These are phyloP conservation scores for Papilio glaucus DNA, from an alignment of 1,140 invertebrate genomes.

Conservation along the genomic window DNA sequence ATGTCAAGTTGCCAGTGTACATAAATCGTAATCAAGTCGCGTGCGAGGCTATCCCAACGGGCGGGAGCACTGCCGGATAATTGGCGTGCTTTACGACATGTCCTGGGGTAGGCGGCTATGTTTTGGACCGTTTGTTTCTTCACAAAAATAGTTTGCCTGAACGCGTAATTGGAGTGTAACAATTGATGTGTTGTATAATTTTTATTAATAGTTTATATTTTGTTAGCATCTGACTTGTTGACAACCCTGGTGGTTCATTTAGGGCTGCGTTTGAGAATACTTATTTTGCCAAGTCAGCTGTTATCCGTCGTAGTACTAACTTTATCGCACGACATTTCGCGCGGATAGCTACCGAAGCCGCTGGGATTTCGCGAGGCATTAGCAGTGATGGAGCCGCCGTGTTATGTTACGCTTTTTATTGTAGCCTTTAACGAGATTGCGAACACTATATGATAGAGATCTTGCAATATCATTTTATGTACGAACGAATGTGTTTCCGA, in stretches of 20 bases:
- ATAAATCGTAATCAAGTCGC: slow-evolving; percentile 19
- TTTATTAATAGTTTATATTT: background rate
- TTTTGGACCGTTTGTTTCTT: background rate
- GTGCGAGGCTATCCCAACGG: slow-evolving; percentile 20
- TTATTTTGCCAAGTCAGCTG: background rate
- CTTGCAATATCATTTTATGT: background rate
- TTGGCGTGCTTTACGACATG: slow-evolving; percentile 55
- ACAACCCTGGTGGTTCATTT: no score
- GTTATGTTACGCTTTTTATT: slow-evolving; percentile 14
- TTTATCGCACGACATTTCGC: background rate
- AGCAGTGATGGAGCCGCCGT: background rate
- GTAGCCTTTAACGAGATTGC: slow-evolving; percentile 4
- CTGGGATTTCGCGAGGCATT: slow-evolving; percentile 7
- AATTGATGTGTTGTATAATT: background rate
- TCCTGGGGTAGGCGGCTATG: slow-evolving; percentile 17
- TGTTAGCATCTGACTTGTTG: no score
- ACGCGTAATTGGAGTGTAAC: background rate
- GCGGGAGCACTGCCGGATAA: slow-evolving; percentile 41
- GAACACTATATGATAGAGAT: background rate
- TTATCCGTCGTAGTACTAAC: background rate
- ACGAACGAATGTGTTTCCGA: background rate
- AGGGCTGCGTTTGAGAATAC: background rate
- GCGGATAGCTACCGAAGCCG: background rate
- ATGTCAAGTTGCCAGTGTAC: background rate
- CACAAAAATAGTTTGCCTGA: background rate